Base-by-base conservation (phyloP, 2,797 vertebrate genomes). In the Euphonia xanthogaster region DNA sequence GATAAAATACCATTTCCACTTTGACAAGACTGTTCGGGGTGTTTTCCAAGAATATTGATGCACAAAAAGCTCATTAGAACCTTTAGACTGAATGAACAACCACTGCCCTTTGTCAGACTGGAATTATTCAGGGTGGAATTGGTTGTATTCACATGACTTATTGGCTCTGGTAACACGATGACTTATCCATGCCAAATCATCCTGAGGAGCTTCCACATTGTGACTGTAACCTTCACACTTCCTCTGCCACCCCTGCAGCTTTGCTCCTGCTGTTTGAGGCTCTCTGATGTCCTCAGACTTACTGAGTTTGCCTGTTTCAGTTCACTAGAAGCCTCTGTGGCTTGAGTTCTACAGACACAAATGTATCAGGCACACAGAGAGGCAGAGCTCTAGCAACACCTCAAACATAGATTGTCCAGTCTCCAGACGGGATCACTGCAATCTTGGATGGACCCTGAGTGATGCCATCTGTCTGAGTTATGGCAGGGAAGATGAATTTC, bases 1-100 rank as follows among this genome's bases (percentile, higher is more conserved):
- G 96, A 80, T 85, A 94, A 94, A 95, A 96, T 73, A 70, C 88
- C 86, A 70, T 70, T 95, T 95, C 89, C 87, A 62, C 88, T 89
- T 90, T 93, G 85, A 96, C 57, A 53, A 90, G 85, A 71, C 51
- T 17, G 31, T 30, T 93, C 91, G 92, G 94, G 84, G 63, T 78
- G 58, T 75, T 86, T 86, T 94, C 88, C 91, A 94, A 68, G 93
- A 94, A 96, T 37, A 40, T 40, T 55, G 79, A 95, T 73, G 75
- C 39, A 66, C 81, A 88, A 84, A 86, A 89, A 93, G 45, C 78
- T 96, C 90, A 86, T 95, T 93, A 93, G 85, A 79, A 96, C 62
- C 27, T 75, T 80, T 68, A 90, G 83, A 76, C 39, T 28, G 54
- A 77, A 61, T 27, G 90, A 94, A 76, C 62, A 86, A 60, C 66